A percentile compares a stretch with the other conserved stretches of the same genome.
phyloP scores from a whole-genome alignment of 2,888 invertebrate genomes.

The Seira musarum region DNA sequence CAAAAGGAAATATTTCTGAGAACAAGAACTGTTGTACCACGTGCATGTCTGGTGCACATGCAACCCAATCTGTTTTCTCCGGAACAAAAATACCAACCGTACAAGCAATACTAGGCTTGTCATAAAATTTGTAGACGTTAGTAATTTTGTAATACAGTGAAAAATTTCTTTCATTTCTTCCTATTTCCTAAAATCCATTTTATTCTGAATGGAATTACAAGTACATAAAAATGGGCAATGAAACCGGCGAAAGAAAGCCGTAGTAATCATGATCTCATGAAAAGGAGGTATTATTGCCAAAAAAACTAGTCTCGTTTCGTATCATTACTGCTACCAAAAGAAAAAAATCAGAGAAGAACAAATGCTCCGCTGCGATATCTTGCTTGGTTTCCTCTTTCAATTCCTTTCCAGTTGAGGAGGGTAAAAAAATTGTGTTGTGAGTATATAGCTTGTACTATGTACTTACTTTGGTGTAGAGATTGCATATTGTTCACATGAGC shows the following conservation, averaged over 20 bases:
- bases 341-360: no score
- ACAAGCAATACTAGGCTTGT: no score
- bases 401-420: slow-evolving; percentile 15
- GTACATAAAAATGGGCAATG: no score
- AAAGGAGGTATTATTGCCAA: slow-evolving; percentile 51
- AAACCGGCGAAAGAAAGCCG: no score
- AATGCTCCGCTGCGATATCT: no score
- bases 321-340: slow-evolving; percentile 22
- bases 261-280: slow-evolving; percentile 49
- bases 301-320: slow-evolving; percentile 39
- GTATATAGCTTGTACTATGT: no score
- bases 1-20: slow-evolving; percentile 34
- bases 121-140: slow-evolving; percentile 51
- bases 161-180: no score
- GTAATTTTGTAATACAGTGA: no score
- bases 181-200: slow-evolving; percentile 33
- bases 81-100: no score
- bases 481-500: no score
- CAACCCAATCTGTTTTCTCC: not conserved
- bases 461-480: no score
- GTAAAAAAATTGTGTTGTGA: slow-evolving; percentile 6
- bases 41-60: slow-evolving; percentile 49
- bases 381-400: not conserved
- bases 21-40: slow-evolving; percentile 32
- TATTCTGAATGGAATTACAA: no score